Conservation (phyloP, 92 coral and sea anemone genomes). For the Pocillopora grandis region DNA sequence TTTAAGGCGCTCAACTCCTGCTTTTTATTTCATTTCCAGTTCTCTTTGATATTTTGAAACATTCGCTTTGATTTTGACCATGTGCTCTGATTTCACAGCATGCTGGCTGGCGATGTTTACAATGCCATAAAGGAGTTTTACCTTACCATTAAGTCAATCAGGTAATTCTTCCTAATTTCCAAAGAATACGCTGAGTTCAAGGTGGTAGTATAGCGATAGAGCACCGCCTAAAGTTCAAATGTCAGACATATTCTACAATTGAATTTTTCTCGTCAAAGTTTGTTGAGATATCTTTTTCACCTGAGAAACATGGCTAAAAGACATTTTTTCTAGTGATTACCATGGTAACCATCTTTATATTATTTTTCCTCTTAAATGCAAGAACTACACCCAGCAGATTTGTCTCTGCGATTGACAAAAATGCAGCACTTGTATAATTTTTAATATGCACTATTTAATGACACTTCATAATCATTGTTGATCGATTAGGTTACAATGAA, state of each 20-base stretch:
- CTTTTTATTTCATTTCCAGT: not conserved
- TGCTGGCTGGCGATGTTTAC: conserved; percentile 58
- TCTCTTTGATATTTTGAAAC: not conserved
- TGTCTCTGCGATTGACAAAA: not conserved
- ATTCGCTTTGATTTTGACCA: not conserved
- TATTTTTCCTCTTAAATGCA: too few species aligned
- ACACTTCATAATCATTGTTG: not conserved
- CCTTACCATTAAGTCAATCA: conserved; percentile 58
- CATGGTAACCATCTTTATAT: too few species aligned
- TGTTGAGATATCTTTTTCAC: too few species aligned
- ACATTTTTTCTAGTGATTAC: too few species aligned
- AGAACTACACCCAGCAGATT: too few species aligned
- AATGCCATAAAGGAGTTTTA: conserved; percentile 56
- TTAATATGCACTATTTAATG: not conserved
- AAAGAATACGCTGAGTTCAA: too few species aligned
- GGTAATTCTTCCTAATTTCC: conserved; percentile 9
- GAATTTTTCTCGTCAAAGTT: too few species aligned
- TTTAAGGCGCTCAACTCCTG: not conserved
- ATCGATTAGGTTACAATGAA: not conserved
- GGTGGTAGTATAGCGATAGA: not conserved
- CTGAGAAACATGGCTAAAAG: too few species aligned
- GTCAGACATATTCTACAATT: not conserved
- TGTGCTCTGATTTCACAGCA: conserved; percentile 3
- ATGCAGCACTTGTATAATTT: not conserved
- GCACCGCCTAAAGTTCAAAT: not conserved